Evolutionary conservation across 2,113 vertebrate species (phyloP).

Genomic region (Daboia siamensis): DNA sequence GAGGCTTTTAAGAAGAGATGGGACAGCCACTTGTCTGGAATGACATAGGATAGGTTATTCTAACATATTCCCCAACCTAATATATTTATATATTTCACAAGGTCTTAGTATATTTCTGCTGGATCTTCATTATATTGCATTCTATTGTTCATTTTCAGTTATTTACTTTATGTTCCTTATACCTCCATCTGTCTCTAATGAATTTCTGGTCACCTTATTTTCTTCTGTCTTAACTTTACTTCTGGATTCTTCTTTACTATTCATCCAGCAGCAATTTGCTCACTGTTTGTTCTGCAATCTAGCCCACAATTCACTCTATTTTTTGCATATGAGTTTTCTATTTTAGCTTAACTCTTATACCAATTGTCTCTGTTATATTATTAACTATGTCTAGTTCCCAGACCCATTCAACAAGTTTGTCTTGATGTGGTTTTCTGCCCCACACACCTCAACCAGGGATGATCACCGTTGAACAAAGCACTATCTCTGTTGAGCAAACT

Average conservation of each 20-base stretch:
- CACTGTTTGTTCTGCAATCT: not conserved
- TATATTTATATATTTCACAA: not conserved
- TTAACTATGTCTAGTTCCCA: not conserved
- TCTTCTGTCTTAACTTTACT: not conserved
- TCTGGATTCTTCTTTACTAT: not conserved
- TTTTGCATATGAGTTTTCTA: not conserved
- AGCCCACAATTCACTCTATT: not conserved
- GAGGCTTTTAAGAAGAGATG: too few species aligned
- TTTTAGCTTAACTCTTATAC: not conserved
- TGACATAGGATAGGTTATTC: not conserved
- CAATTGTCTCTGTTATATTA: not conserved
- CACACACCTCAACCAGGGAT: not conserved
- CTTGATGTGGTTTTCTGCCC: not conserved
- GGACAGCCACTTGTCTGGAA: not conserved
- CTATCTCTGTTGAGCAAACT: not conserved
- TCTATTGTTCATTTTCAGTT: not conserved
- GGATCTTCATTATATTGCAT: not conserved
- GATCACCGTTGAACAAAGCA: not conserved
- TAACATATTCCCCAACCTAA: not conserved
- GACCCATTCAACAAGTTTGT: not conserved
- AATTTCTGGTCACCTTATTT: not conserved
- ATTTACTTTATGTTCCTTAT: not conserved
- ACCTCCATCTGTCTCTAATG: not conserved
- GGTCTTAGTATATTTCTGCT: not conserved
- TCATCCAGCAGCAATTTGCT: not conserved